phyloP scores from a whole-genome alignment of 30 jellyfish, hydroid and myxozoan species.

The Aurelia aurita region DNA sequence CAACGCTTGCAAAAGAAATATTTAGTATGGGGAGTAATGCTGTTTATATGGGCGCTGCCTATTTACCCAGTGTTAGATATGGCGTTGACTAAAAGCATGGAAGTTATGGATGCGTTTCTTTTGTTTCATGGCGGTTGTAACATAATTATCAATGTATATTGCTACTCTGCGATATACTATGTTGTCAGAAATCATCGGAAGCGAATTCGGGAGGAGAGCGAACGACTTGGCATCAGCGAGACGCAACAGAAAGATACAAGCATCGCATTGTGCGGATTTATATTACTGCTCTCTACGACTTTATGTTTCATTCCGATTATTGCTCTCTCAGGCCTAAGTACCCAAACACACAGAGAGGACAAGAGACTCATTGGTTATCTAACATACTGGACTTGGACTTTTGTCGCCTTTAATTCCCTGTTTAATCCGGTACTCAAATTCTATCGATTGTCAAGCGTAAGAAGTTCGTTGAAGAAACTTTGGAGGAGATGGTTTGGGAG shows the following conservation, averaged over 20 bases:
- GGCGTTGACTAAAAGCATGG: slow-evolving; percentile 5
- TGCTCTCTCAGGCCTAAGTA: slow-evolving; percentile 2
- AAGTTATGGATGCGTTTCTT: slow-evolving; percentile 22
- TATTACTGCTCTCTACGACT: slow-evolving; percentile 22
- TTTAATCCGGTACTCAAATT: slow-evolving; percentile 46
- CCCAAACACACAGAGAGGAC: slow-evolving; percentile 10
- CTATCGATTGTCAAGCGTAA: slow-evolving; percentile 36
- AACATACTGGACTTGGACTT: slow-evolving; percentile 69
- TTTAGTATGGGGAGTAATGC: not conserved
- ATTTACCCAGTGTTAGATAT: slow-evolving; percentile 27
- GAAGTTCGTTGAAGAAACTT: slow-evolving; percentile 17
- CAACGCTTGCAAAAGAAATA: slow-evolving; percentile 8
- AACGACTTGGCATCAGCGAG: not conserved
- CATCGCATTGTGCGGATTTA: slow-evolving; percentile 19
- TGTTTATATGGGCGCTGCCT: slow-evolving; percentile 36
- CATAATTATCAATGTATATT: slow-evolving; percentile 4
- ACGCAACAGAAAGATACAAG: slow-evolving; percentile 2
- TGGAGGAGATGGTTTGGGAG: slow-evolving; percentile 4
- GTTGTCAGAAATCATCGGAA: slow-evolving; percentile 43
- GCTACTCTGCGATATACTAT: slow-evolving; percentile 22
- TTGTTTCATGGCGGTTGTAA: slow-evolving; percentile 8
- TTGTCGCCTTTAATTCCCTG: slow-evolving; percentile 19
- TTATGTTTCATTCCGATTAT: slow-evolving; percentile 22
- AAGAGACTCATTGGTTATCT: slow-evolving; percentile 46
- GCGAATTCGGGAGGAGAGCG: slow-evolving; percentile 12